Conservation (phyloP, 1,140 invertebrate species). For the Tyrophagus putrescentiae region DNA sequence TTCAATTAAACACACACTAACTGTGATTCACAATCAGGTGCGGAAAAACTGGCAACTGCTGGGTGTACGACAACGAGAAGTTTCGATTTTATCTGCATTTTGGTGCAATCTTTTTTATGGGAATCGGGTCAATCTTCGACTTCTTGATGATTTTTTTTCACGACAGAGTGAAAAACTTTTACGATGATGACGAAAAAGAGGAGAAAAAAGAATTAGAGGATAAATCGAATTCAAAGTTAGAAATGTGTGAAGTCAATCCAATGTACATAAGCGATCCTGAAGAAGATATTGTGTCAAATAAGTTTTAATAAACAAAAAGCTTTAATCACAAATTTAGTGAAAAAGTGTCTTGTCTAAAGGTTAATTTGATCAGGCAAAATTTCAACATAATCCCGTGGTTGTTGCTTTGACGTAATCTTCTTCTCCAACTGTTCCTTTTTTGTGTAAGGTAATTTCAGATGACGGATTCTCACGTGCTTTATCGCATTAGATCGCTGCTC, state of each 20-base stretch:
- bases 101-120: slow-evolving; percentile 23
- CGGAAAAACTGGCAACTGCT: slow-evolving; percentile 31
- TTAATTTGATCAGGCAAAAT: not conserved
- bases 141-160: slow-evolving; percentile 23
- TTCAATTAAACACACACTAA: too few relatives aligned
- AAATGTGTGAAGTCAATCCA: too few relatives aligned
- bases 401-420: not conserved
- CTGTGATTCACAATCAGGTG: too few relatives aligned
- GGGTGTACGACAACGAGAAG: slow-evolving; percentile 31
- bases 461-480: not conserved
- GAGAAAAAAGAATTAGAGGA: slow-evolving; percentile 22
- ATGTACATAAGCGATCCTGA: too few relatives aligned
- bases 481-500: slow-evolving; percentile 2
- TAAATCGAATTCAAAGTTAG: too few relatives aligned
- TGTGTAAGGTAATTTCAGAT: slow-evolving; percentile 1
- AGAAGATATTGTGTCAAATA: too few relatives aligned
- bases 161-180: slow-evolving; percentile 24
- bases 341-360: too few relatives aligned
- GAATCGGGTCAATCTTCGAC: slow-evolving; percentile 25
- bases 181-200: slow-evolving; percentile 17
- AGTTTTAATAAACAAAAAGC: too few relatives aligned
- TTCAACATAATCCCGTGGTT: slow-evolving; percentile 2
- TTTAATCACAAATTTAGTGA: too few relatives aligned
- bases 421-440: not conserved
- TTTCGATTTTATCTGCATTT: slow-evolving; percentile 29